A percentile compares a stretch with the other conserved stretches of the same genome.
These are phyloP conservation scores for Chinchilla lanigera DNA, from an alignment of 2,113 vertebrate species.

Conservation along the genomic window DNA sequence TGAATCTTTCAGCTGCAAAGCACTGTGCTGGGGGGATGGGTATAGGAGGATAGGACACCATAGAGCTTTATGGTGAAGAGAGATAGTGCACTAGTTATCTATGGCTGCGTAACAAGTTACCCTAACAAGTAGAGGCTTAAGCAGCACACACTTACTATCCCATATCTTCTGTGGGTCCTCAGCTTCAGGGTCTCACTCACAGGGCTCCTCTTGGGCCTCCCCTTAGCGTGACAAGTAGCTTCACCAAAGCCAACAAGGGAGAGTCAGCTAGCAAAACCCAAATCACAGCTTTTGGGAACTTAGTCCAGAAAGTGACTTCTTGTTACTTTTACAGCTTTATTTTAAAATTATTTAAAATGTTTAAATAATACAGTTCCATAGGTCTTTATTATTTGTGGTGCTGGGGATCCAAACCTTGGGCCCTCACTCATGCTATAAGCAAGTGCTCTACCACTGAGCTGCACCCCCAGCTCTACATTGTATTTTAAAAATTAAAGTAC, in stretches of 20 bases:
- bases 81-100: not conserved
- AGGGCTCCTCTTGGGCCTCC: not conserved
- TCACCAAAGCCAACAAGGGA: not conserved
- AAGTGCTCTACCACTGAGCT: not conserved
- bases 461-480: not conserved
- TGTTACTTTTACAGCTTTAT: not conserved
- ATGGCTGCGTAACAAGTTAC: not conserved
- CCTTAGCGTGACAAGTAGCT: not conserved
- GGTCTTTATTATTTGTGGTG: not conserved
- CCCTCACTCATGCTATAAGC: not conserved
- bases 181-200: not conserved
- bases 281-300: constrained; percentile 30
- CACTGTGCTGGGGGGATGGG: not conserved
- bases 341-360: not conserved
- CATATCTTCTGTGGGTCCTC: not conserved
- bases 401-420: not conserved
- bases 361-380: too few species aligned
- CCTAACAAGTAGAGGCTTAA: not conserved
- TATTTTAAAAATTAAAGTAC: constrained; percentile 16
- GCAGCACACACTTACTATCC: not conserved
- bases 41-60: not conserved
- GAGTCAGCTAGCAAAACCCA: not conserved
- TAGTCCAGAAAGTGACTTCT: constrained; percentile 2
- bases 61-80: not conserved
- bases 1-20: not conserved